Conservation (phyloP, 2,797 vertebrate genomes). For the Amblyraja radiata region DNA sequence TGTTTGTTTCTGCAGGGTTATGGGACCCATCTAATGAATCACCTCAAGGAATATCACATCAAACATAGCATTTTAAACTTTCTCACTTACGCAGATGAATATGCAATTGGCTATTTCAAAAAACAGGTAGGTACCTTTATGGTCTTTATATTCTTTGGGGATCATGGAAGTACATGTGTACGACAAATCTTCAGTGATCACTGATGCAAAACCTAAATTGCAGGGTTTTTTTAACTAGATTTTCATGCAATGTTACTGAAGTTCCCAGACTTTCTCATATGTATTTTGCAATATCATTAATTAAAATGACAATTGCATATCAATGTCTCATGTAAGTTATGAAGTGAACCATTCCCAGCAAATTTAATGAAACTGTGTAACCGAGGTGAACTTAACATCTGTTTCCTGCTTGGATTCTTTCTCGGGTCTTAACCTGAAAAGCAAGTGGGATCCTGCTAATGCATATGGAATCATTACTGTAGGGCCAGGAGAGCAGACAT, state of each 20-base stretch:
- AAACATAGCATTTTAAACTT: conserved; percentile 96
- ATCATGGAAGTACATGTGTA: background rate
- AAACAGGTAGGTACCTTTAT: conserved; percentile 72
- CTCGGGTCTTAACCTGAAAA: background rate
- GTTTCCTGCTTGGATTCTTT: background rate
- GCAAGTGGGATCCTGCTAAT: background rate
- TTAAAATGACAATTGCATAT: background rate
- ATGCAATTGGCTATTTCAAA: conserved; percentile 98
- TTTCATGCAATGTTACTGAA: background rate
- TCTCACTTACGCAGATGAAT: conserved; percentile 95
- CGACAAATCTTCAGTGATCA: background rate
- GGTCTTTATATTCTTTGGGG: background rate
- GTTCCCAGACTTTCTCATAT: background rate
- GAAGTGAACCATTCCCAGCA: background rate
- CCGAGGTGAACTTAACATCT: background rate
- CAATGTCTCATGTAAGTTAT: background rate
- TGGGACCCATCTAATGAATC: conserved; percentile 96
- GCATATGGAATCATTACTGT: background rate
- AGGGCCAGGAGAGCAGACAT: background rate
- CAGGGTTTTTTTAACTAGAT: background rate
- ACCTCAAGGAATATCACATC: conserved; percentile 97
- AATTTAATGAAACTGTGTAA: background rate
- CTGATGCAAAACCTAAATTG: background rate
- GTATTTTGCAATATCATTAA: background rate
- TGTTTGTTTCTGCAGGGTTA: conserved; percentile 71